These are phyloP conservation scores for Myzus persicae DNA, from an alignment of 1,140 invertebrate species.

Conservation along the genomic window DNA sequence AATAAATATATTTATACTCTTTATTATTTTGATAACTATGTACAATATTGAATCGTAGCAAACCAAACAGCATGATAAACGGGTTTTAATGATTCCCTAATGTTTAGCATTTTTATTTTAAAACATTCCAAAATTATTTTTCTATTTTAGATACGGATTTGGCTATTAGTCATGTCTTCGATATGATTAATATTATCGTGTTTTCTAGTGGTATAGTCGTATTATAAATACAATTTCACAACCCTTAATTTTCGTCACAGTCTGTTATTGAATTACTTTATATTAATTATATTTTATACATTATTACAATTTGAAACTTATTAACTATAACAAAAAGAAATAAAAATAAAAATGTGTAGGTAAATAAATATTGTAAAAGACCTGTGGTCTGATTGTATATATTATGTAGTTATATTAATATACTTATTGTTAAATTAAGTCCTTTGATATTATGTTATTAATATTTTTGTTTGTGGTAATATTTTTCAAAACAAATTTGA, in stretches of 20 bases:
- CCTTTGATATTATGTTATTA: background rate
- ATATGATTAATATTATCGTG: constrained; percentile 48
- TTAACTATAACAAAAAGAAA: background rate
- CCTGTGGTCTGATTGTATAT: background rate
- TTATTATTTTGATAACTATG: background rate
- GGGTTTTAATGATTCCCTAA: background rate
- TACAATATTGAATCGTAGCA: background rate
- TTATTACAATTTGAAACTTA: constrained; percentile 43
- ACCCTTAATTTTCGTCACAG: constrained; percentile 58
- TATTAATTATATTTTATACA: constrained; percentile 34
- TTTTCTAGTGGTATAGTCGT: constrained; percentile 21
- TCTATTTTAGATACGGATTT: constrained; percentile 9
- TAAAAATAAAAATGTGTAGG: background rate
- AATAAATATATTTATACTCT: constrained; percentile 1
- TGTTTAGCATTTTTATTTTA: background rate
- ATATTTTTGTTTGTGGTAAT: background rate
- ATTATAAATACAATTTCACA: constrained; percentile 55
- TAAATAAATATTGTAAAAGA: background rate
- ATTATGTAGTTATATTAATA: background rate
- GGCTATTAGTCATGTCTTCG: constrained; percentile 22
- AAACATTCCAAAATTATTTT: background rate
- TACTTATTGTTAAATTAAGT: background rate
- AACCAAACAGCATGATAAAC: background rate
- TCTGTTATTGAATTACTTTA: constrained; percentile 52
- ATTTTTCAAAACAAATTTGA: background rate